Conservation (phyloP, 2,888 invertebrate species). For the Slavum lentiscoides region DNA sequence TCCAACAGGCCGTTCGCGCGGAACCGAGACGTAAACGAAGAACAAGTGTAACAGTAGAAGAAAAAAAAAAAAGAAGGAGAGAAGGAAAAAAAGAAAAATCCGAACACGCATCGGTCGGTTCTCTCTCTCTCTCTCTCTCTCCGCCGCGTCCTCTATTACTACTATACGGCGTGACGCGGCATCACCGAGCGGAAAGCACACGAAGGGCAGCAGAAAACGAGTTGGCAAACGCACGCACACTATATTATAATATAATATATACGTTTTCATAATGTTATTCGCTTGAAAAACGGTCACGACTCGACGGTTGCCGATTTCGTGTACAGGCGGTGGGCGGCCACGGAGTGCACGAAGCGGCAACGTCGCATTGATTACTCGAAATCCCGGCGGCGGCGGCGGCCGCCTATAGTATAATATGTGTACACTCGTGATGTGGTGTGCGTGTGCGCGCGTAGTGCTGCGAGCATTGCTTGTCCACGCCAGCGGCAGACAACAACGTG, state of each 20-base stretch:
- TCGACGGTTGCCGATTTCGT: conserved; percentile 46
- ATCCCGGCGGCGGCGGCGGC: conserved; percentile 57
- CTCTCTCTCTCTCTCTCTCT: background rate
- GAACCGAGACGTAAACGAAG: background rate
- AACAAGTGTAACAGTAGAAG: too few species aligned
- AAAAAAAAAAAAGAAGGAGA: too few species aligned
- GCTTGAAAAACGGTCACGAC: conserved; percentile 46
- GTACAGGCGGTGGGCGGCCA: conserved; percentile 56
- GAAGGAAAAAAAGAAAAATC: background rate
- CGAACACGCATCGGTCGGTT: background rate
- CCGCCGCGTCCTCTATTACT: background rate
- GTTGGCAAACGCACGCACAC: conserved; percentile 30
- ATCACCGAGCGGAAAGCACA: conserved; percentile 9
- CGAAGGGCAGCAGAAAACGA: conserved; percentile 30
- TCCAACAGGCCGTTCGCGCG: too few species aligned
- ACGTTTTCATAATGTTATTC: background rate
- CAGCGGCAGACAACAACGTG: conserved; percentile 55
- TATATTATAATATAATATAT: background rate
- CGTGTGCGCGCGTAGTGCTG: conserved; percentile 25
- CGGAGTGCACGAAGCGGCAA: conserved; percentile 60
- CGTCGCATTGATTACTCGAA: conserved; percentile 56
- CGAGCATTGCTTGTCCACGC: too few species aligned
- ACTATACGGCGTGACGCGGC: background rate
- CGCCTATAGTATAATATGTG: conserved; percentile 54
- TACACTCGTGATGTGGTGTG: conserved; percentile 54